Evolutionary conservation across 2,888 invertebrate genomes (phyloP).

Genomic region (Tigriopus californicus): DNA sequence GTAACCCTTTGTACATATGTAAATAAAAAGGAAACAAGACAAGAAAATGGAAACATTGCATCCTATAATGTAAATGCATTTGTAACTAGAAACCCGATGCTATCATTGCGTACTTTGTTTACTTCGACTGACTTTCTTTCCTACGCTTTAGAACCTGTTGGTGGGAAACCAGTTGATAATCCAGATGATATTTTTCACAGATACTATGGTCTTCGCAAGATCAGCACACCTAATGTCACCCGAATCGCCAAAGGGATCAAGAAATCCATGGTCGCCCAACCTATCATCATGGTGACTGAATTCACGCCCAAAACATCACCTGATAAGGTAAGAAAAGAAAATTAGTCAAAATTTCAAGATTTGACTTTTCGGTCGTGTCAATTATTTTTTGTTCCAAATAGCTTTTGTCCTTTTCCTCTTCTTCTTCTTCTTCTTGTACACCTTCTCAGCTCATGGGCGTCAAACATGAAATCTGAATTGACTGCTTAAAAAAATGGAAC

Average conservation of each 20-base stretch:
- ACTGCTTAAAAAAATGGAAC: too few relatives aligned
- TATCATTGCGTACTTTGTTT: too few relatives aligned
- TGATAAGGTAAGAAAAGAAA: slow-evolving; percentile 3
- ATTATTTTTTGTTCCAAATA: neutral
- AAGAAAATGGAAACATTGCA: too few relatives aligned
- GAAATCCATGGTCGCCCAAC: slow-evolving; percentile 38
- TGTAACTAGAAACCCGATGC: too few relatives aligned
- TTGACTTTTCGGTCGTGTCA: neutral
- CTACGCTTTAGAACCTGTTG: too few relatives aligned
- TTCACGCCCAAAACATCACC: slow-evolving; percentile 78
- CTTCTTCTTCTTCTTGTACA: neutral
- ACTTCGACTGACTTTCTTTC: too few relatives aligned
- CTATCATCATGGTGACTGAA: slow-evolving; percentile 90
- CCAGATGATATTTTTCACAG: slow-evolving; percentile 34
- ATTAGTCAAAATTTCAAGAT: neutral
- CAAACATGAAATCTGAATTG: too few relatives aligned
- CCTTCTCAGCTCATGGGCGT: too few relatives aligned
- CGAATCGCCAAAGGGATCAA: neutral
- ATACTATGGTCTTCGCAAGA: slow-evolving; percentile 38
- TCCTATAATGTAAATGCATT: too few relatives aligned
- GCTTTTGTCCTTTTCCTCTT: neutral
- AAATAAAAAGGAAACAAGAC: neutral
- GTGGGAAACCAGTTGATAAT: too few relatives aligned
- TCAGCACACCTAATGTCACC: neutral
- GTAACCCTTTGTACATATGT: neutral